Conservation (phyloP, 2,888 invertebrate species). For the Melanchra persicariae region DNA sequence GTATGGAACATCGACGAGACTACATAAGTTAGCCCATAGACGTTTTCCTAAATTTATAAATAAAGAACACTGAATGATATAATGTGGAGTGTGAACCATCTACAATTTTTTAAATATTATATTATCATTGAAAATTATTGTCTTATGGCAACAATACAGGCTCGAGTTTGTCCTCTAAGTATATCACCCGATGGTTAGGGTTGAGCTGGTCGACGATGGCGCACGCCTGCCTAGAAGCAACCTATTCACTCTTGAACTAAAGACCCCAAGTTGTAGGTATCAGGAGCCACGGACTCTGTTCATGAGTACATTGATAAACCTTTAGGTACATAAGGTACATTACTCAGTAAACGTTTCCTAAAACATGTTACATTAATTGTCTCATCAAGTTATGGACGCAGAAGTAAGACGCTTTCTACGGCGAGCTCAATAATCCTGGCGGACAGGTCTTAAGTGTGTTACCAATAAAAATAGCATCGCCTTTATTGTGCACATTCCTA, state of each 20-base stretch:
- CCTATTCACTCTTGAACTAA: neutral
- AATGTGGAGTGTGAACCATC: too few species aligned
- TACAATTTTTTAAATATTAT: too few species aligned
- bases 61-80: too few species aligned
- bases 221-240: neutral
- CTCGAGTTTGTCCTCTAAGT: too few species aligned
- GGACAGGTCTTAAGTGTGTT: conserved; percentile 50
- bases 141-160: too few species aligned
- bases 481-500: conserved; percentile 44
- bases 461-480: conserved; percentile 50
- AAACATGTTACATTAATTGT: conserved; percentile 15
- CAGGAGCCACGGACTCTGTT: neutral
- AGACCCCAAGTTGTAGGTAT: neutral
- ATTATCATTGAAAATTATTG: too few species aligned
- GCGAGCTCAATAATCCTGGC: conserved; percentile 49
- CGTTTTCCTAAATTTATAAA: too few species aligned
- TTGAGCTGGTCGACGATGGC: neutral
- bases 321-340: neutral
- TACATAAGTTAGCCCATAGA: neutral
- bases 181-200: neutral
- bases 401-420: conserved; percentile 57
- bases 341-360: neutral
- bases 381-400: conserved; percentile 8
- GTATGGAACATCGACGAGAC: neutral
- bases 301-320: too few species aligned